Conservation (phyloP, 2,888 invertebrate genomes). For the Mallateleia sp. region DNA sequence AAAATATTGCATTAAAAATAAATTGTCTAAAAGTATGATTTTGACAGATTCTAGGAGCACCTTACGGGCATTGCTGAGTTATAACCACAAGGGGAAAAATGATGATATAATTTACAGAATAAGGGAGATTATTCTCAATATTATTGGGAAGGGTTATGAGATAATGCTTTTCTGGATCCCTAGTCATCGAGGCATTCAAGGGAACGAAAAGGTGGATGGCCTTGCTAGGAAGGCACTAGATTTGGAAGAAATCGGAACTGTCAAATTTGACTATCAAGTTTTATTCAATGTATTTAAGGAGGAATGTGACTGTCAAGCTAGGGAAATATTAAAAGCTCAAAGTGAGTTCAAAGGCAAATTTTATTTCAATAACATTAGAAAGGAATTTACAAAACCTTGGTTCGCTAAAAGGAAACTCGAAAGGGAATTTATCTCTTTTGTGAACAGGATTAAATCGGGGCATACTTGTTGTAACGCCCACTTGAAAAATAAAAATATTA, state of each 20-base stretch:
- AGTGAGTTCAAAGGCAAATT: no score
- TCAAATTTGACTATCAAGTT: no score
- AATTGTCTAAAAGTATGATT: background rate
- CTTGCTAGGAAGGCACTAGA: no score
- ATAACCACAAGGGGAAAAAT: background rate
- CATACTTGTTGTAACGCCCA: background rate
- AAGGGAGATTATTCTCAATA: no score
- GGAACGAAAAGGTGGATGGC: background rate
- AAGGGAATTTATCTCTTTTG: background rate
- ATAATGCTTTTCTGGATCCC: background rate
- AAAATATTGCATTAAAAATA: background rate
- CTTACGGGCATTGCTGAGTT: background rate
- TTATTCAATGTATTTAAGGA: no score
- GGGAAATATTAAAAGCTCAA: no score
- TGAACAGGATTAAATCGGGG: background rate
- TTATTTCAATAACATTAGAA: background rate
- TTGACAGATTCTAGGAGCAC: slow-evolving; percentile 9
- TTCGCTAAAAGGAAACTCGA: background rate
- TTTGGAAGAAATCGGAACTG: no score
- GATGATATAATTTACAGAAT: background rate
- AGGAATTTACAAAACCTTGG: background rate
- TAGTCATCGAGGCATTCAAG: background rate
- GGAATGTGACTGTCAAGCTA: no score
- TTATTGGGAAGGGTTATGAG: no score
- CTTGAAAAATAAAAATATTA: background rate